Base-by-base conservation (phyloP, 2,113 vertebrate species). In the Lepisosteus osseus region DNA sequence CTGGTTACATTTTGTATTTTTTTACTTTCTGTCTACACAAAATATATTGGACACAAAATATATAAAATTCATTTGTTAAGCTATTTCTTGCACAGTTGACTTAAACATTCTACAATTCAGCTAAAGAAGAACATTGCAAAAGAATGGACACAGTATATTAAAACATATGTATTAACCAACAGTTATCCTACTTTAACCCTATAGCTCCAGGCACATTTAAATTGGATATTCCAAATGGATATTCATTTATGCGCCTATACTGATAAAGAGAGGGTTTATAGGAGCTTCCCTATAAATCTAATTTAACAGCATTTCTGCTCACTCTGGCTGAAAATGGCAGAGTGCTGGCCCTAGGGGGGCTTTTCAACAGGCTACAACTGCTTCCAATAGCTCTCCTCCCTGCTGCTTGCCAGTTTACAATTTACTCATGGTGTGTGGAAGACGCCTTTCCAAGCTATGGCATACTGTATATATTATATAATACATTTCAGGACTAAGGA, bases 211-310 rank as follows among this genome's bases (percentile, higher is more conserved):
- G 65, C 55, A 65, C 72, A 68, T 41, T 69, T 70, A 79, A 82
- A 85, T 73, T 77, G 71, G 75, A 80, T 75, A 72, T 67, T 65
- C 64, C 43, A 56, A 74, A 77, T 69, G 66, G 68, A 74, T 76
- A 72, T 78, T 79, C 65, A 73, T 78, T 81, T 74, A 67, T 51
- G 73, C 44, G 77, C 51, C 65, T 54, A 42, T 67, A 59, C 67
- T 67, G 71, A 70, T 17, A 73, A 72, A 72, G 11, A 45, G 15
- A 43, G 47, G 76, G 70, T 54, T 65, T 69, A 72, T 66, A 61
- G 70, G 67, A 77, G 72, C 73, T 72, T 68, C 68, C 72, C 68
- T 61, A 65, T 70, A 78, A 77, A 79, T 82, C 76, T 80, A 77
- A 81, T 82, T 80, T 78, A 77, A 80, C 80, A 78, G 57, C 51